Evolutionary conservation across 2,113 vertebrate species (phyloP).

Genomic region (Eudorcas thomsonii): DNA sequence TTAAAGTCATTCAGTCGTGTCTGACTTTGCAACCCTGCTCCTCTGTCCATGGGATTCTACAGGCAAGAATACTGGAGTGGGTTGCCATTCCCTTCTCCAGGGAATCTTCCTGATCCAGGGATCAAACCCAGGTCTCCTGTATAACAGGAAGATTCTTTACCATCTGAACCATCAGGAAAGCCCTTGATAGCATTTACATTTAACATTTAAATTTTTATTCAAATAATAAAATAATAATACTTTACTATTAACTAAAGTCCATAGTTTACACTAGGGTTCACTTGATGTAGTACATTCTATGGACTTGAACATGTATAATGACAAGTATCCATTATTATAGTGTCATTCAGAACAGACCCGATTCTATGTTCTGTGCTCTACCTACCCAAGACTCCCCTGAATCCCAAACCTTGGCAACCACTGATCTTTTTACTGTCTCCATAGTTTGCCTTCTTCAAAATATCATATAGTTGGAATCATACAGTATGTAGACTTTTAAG

Average conservation of each 20-base stretch:
- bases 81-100: neutral
- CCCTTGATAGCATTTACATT: neutral
- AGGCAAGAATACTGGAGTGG: neutral
- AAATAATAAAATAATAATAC: neutral
- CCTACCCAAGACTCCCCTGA: neutral
- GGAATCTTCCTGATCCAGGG: neutral
- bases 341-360: accelerated
- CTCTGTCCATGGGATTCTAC: neutral
- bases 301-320: neutral
- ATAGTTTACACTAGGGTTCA: neutral
- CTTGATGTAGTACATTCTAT: neutral
- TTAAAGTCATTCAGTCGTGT: neutral
- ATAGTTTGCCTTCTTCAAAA: neutral
- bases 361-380: neutral
- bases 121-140: neutral
- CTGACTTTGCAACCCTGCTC: neutral
- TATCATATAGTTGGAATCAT: neutral
- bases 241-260: neutral
- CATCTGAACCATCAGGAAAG: neutral
- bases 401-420: neutral
- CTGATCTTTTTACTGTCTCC: neutral
- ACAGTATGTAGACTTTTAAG: neutral
- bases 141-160: neutral
- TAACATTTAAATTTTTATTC: neutral
- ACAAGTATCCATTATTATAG: accelerated